Base-by-base conservation (phyloP, 2,888 invertebrate species). In the Eupithecia subfuscata region DNA sequence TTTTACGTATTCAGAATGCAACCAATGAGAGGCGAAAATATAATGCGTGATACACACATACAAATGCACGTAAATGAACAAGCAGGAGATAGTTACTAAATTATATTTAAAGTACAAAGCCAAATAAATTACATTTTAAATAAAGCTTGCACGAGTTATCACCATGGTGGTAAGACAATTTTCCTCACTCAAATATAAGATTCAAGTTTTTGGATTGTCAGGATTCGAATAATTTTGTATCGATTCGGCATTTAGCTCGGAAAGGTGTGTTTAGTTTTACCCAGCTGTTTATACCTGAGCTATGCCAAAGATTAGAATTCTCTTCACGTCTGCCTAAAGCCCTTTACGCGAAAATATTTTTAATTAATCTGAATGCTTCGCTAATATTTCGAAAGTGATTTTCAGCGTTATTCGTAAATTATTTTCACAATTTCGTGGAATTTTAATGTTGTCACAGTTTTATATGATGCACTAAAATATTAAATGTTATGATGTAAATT, bases 321-420 rank as follows among this genome's bases (percentile, higher is more conserved):
- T 84, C 84, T 81, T 76, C 87, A 87, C 88, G 88, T 84, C 81
- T 80, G 78, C 64, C 77, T 82, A 76, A 76, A 83, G 84, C 82
- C 81, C 82, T 82, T 82, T 79, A 80, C 81, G 81, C 82, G 84
- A 85, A 84, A 87, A 87, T 86, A 84, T 84, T 85, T 88, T 86
- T 89, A 88, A 89, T 88, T 89, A 88, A 88, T 86, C 86, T 85
- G 70, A 78, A 81, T 80, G 79, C 79, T 79, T 72, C 73, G 74
- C 76, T 76, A 75, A 78, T 77, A 75, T 81, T 80, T 77, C 69
- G 76, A 75, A 81, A 77, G 73, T 75, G 75, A 77, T 77, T 75
- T 77, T 73, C 64, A 30, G 40, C 75, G 48, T 73, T 69, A 34
- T 74, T 45, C 56, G 56, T 65, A 73, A 78, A 71, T 78, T 78